Evolutionary conservation across 2,888 invertebrate species (phyloP), one percentile per base, ranked within the genome.

Genomic region (Metopia argyrocephala): DNA sequence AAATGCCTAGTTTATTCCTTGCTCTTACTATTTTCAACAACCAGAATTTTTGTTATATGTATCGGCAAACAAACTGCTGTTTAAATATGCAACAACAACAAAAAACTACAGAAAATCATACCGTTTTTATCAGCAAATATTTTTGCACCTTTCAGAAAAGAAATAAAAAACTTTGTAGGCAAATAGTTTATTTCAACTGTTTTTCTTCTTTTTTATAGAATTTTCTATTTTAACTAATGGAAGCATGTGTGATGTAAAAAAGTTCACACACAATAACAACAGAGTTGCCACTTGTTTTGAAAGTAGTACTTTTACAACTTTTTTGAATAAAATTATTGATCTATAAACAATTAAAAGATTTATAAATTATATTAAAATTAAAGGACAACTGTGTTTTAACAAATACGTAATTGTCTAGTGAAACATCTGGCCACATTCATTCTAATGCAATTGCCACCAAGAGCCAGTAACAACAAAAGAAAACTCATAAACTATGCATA

Each of bases 111-210:
- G n/a, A n/a, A 38, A 38, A 2, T 38, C 38, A 15, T 15, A 38
- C n/a, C n/a, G 28, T 45, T n/a, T 54, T 65, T 78, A 78, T 78
- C 65, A 54, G 20, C 9, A 78, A 71, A 66, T 71, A 71, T 46
- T 59, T 78, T 59, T 61, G 46, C 46, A 54, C 12, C 28, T 31
- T 59, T 71, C 65, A 31, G n/a, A n/a, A n/a, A n/a, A n/a, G n/a
- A n/a, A n/a, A 56, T 4, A 31, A 5, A 65, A 64, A 28, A 15
- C 25, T 38, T 64, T 21, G 45, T 27, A 69, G 12, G 56, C 27
- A 59, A 64, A 64, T 68, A 31, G 48, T 50, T 66, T 21, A 23
- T 65, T 38, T n/a, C 27, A 48, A 15, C 46, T 25, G 56, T 48
- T 64, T 50, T 70, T 18, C 5, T 50, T 12, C 5, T 46, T 46